Percentiles rank a stretch among this genome's conserved stretches.
These are phyloP conservation scores for Patella caerulea DNA, from an alignment of 2,888 invertebrate genomes.

Conservation along the genomic window DNA sequence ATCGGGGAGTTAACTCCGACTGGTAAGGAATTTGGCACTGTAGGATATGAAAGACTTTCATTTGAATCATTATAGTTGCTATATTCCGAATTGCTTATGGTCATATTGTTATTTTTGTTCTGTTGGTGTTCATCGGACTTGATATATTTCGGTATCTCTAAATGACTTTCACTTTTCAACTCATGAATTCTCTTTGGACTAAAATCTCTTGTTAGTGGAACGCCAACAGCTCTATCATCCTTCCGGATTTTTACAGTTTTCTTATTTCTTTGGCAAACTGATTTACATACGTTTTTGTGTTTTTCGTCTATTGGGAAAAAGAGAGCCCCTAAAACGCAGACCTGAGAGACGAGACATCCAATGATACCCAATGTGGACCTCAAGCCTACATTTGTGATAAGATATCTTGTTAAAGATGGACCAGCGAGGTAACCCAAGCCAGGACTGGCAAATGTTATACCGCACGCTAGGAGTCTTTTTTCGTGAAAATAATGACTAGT, in stretches of 20 bases:
- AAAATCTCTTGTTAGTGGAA: background rate
- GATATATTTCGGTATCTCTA: background rate
- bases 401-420: background rate
- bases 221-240: background rate
- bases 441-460: background rate
- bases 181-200: background rate
- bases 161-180: background rate
- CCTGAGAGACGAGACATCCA: background rate
- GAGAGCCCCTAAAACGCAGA: background rate
- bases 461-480: background rate
- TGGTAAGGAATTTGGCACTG: background rate
- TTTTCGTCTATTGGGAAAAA: conserved; percentile 2
- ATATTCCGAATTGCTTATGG: background rate
- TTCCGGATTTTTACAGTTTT: background rate
- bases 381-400: background rate
- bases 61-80: background rate
- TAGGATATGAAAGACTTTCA: background rate
- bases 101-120: background rate
- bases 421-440: background rate
- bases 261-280: background rate
- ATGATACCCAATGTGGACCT: background rate
- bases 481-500: background rate
- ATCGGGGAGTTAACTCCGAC: background rate
- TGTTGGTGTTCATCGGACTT: too few relatives aligned
- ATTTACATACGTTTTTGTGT: background rate